Conservation (phyloP, 2,797 vertebrate genomes). For the Lophura swinhoii region DNA sequence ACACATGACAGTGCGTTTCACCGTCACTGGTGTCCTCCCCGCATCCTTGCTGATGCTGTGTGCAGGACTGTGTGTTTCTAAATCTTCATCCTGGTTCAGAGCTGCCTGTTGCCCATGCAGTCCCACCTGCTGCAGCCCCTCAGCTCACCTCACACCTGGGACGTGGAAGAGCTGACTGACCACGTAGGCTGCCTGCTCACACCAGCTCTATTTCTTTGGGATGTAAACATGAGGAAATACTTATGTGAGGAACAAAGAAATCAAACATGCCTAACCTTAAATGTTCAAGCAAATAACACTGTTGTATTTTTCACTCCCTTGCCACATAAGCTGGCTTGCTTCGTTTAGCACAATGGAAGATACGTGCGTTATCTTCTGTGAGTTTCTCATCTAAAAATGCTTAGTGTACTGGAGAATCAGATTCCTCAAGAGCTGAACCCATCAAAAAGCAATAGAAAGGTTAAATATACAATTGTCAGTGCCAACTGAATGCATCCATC, state of each 20-base stretch:
- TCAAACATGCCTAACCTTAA: neutral
- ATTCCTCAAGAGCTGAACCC: neutral
- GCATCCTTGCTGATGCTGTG: neutral
- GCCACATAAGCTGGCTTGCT: neutral
- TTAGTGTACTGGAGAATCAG: neutral
- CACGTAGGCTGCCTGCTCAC: neutral
- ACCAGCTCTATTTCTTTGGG: neutral
- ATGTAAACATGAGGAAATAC: neutral
- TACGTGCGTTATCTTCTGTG: neutral
- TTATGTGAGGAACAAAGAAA: neutral
- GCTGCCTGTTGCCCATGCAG: fast-evolving
- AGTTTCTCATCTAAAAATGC: neutral
- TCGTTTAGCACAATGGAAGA: neutral
- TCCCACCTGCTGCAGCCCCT: neutral
- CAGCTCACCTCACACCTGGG: neutral
- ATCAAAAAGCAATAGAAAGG: neutral
- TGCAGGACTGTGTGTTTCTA: neutral
- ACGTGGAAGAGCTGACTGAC: neutral
- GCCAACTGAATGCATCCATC: neutral
- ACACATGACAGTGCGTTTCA: neutral
- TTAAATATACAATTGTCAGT: neutral
- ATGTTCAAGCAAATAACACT: neutral
- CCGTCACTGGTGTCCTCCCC: neutral
- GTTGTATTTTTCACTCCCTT: neutral
- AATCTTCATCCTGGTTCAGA: neutral